A percentile compares a stretch with the other conserved stretches of the same genome.
These are phyloP conservation scores for Leptobrachium leishanense DNA, from an alignment of 2,113 vertebrate species.

Conservation along the genomic window DNA sequence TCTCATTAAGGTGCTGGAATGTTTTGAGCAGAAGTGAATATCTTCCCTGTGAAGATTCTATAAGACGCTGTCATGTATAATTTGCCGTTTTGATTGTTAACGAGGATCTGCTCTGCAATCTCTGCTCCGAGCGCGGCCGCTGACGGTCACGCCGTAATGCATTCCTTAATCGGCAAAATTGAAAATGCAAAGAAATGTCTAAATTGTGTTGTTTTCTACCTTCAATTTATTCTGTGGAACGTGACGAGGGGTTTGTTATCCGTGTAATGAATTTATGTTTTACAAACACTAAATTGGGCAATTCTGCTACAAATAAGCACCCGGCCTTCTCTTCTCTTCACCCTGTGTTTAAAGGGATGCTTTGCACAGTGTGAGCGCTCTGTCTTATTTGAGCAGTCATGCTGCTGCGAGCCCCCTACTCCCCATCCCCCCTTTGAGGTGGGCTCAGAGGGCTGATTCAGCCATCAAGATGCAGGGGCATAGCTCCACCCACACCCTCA, in stretches of 20 bases:
- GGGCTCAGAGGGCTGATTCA: no score
- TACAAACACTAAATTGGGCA: not conserved
- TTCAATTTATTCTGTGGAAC: not conserved
- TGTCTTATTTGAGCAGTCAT: no score
- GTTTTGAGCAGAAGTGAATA: not conserved
- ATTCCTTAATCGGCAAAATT: conserved; percentile 24
- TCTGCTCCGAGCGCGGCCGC: not conserved
- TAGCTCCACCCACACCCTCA: no score
- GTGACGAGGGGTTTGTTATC: not conserved
- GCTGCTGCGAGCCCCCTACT: no score
- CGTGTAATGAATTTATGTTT: not conserved
- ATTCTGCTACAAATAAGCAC: no score
- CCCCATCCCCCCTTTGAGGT: no score
- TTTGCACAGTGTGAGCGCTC: no score
- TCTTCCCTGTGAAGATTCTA: conserved; percentile 11
- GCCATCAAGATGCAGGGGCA: no score
- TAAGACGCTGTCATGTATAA: conserved; percentile 24
- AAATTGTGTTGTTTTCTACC: conserved; percentile 20
- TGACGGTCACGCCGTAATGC: not conserved
- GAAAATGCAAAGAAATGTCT: conserved; percentile 11
- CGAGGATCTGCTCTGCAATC: not conserved
- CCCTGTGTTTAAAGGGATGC: no score
- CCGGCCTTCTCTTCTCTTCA: no score
- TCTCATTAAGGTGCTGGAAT: not conserved
- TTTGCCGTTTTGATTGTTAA: conserved; percentile 5